Evolutionary conservation across 2,797 vertebrate species (phyloP), one percentile per base, ranked within the genome.

Genomic region (Nyctalus aviator): DNA sequence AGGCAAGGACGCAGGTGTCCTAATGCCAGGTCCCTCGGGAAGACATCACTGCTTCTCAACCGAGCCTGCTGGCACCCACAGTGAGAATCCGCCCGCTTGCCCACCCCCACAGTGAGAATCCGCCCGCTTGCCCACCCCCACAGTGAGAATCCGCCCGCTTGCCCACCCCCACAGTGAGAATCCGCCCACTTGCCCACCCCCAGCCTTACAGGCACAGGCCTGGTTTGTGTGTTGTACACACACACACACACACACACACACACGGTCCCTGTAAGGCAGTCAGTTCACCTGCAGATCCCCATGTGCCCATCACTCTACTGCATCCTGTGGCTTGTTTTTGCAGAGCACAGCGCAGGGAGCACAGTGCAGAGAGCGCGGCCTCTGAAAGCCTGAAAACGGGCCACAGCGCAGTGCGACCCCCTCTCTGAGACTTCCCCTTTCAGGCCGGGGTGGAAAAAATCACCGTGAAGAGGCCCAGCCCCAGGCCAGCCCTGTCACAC

Each of bases 351-450:
- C 30, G 44, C 15, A 32, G 89, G 69, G 55, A 81, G 55, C 27
- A 79, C 37, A 75, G 83, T 25, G 44, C 15, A 32, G 89, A 73
- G 55, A 81, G 55, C 27, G 44, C 66, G 13, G 41, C n/a, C 87
- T 93, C 94, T 97, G 89, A 96, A 93, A 90, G 69, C n/a, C n/a
- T n/a, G n/a, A n/a, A n/a, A n/a, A n/a, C 15, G 71, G 84, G 55
- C 72, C 68, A 64, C 50, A 12, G 48, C 84, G 88, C 41, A 25
- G 23, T 20, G 57, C 14, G 66, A 21, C 48, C 3, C 8, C 46
- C 68, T 68, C 35, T 82, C 21, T 17, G 88, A 96, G 55, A 46
- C 37, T 84, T 84, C 32, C 48, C 72, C 79, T 96, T 93, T 90
- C 83, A 90, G 96, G 37, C 21, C 82, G 41, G 75, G 77, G 35